These are phyloP conservation scores for Chlamydotis undulata DNA, from an alignment of 2,113 vertebrate species.

Conservation along the genomic window DNA sequence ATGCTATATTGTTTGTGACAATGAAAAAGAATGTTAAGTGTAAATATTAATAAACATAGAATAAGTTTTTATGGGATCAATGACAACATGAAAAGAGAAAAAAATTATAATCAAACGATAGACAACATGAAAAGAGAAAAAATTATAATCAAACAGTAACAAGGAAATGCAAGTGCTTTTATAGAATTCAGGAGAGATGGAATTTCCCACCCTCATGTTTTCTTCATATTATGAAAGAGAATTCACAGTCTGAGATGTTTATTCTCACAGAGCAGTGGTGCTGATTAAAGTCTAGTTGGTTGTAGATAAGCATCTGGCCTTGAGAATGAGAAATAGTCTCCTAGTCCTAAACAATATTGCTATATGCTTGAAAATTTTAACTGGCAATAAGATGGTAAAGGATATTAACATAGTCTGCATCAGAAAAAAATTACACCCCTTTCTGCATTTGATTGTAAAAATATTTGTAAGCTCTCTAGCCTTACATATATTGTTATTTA, in stretches of 20 bases:
- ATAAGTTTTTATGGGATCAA: neutral
- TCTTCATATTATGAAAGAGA: neutral
- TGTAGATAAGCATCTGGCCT: constrained; percentile 1
- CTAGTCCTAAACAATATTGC: neutral
- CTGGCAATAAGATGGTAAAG: neutral
- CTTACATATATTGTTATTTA: neutral
- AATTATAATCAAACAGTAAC: neutral
- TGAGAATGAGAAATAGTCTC: neutral
- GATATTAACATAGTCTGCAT: neutral
- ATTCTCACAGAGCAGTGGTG: neutral
- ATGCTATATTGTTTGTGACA: neutral
- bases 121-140: neutral
- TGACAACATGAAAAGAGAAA: neutral
- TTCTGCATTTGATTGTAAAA: neutral
- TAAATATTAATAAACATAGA: neutral
- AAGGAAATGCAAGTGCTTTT: neutral
- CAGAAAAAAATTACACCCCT: neutral
- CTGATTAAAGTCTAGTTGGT: neutral
- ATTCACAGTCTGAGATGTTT: neutral
- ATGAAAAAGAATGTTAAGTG: neutral
- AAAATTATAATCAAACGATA: too few relatives aligned
- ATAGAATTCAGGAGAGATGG: neutral
- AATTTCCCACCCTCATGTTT: neutral
- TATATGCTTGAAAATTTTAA: neutral
- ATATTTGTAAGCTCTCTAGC: neutral